These are phyloP conservation scores for Caenorhabditis parvicauda DNA, from an alignment of 2,888 invertebrate species.

Conservation along the genomic window DNA sequence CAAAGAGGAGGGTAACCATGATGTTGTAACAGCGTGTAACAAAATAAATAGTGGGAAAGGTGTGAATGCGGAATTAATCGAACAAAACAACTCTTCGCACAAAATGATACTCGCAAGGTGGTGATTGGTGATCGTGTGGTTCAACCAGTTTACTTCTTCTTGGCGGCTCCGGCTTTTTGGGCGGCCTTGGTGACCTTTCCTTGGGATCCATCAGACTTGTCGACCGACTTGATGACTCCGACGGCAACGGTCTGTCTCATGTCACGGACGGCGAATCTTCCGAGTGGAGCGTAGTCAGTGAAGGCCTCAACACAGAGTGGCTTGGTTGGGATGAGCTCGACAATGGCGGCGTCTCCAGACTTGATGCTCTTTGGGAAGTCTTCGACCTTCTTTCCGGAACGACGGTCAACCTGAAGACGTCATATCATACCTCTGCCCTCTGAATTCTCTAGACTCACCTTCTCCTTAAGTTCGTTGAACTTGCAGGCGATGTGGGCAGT, in stretches of 20 bases:
- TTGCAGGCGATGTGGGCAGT: slow-evolving; percentile 99
- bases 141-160: slow-evolving; percentile 56
- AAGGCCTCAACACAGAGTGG: slow-evolving; percentile 98
- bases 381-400: slow-evolving; percentile 78
- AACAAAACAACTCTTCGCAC: too few relatives aligned
- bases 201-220: slow-evolving; percentile 78
- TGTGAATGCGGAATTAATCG: too few relatives aligned
- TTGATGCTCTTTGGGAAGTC: slow-evolving; percentile 75
- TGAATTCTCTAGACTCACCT: too few relatives aligned
- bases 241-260: slow-evolving; percentile 92
- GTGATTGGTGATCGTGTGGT: too few relatives aligned
- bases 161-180: slow-evolving; percentile 78
- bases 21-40: too few relatives aligned
- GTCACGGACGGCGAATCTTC: slow-evolving; percentile 95
- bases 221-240: slow-evolving; percentile 71
- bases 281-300: slow-evolving; percentile 93
- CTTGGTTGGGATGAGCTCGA: slow-evolving; percentile 86
- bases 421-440: too few relatives aligned
- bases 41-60: too few relatives aligned
- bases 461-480: slow-evolving; percentile 96
- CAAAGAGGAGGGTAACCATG: too few relatives aligned
- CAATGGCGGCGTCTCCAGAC: slow-evolving; percentile 94
- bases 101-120: too few relatives aligned
- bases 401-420: slow-evolving; percentile 77
- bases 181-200: slow-evolving; percentile 96